A percentile compares a stretch with the other conserved stretches of the same genome.
These are phyloP conservation scores for Acomys russatus DNA, from an alignment of 2,797 vertebrate species.

Conservation along the genomic window DNA sequence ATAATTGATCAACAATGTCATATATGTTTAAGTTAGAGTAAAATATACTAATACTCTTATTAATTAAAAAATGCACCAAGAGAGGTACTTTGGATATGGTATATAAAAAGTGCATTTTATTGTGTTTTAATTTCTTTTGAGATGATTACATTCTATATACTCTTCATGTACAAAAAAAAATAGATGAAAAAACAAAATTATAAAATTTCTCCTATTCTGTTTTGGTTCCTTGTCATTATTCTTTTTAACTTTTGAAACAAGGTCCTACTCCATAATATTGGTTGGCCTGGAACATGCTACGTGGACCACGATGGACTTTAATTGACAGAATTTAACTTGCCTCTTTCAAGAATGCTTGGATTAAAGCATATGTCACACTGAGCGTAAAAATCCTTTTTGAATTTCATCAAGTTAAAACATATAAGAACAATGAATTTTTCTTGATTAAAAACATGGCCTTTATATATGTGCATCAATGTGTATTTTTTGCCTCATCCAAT, in stretches of 20 bases:
- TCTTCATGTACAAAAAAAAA: neutral
- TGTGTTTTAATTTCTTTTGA: conserved; percentile 1
- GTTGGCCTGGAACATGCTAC: neutral
- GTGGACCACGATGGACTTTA: neutral
- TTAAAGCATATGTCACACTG: neutral
- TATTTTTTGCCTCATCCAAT: neutral
- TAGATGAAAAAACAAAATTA: neutral
- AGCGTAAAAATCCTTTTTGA: neutral
- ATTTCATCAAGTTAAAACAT: neutral
- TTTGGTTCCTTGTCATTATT: neutral
- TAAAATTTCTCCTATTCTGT: too few species aligned
- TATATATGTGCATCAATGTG: neutral
- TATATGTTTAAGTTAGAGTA: neutral
- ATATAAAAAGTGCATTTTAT: neutral
- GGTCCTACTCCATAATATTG: neutral
- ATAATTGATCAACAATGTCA: neutral
- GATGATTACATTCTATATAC: neutral
- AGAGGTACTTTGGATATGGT: neutral
- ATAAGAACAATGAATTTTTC: neutral
- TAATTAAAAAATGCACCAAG: neutral
- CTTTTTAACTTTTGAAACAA: neutral
- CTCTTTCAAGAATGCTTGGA: neutral
- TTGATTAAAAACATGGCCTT: neutral
- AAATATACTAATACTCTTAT: neutral
- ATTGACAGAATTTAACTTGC: neutral